Evolutionary conservation across 2,113 vertebrate species (phyloP).

Genomic region (Grammomys dolichurus): DNA sequence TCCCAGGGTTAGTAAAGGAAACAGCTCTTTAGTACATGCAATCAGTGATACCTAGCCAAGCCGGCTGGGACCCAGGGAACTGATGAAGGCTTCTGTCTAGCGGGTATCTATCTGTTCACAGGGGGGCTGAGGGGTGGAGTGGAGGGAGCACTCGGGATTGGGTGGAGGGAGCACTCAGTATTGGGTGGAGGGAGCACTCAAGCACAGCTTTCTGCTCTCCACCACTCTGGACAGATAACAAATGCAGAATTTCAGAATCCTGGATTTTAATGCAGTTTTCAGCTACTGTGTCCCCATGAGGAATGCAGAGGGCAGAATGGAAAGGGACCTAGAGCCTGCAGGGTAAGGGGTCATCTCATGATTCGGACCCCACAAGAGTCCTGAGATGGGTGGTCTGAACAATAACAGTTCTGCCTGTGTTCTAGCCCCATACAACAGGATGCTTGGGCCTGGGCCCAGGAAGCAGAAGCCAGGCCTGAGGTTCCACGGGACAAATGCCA

Average conservation of each 20-base stretch:
- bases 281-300: background rate
- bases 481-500: background rate
- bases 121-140: background rate
- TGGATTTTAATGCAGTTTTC: background rate
- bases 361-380: background rate
- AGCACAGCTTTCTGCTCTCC: background rate
- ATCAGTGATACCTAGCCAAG: background rate
- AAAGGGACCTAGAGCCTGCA: background rate
- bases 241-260: background rate
- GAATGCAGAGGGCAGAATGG: background rate
- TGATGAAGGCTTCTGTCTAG: background rate
- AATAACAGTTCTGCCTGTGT: too few relatives aligned
- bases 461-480: background rate
- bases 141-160: background rate
- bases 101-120: background rate
- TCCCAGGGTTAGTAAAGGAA: background rate
- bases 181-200: background rate
- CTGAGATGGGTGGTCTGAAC: background rate
- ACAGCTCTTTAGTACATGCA: background rate
- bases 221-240: background rate
- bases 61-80: background rate
- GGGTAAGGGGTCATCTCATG: background rate
- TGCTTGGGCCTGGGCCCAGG: background rate
- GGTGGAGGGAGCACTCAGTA: background rate
- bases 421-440: background rate